phyloP scores from a whole-genome alignment of 2,888 invertebrate species.

The Odontomyia ornata region DNA sequence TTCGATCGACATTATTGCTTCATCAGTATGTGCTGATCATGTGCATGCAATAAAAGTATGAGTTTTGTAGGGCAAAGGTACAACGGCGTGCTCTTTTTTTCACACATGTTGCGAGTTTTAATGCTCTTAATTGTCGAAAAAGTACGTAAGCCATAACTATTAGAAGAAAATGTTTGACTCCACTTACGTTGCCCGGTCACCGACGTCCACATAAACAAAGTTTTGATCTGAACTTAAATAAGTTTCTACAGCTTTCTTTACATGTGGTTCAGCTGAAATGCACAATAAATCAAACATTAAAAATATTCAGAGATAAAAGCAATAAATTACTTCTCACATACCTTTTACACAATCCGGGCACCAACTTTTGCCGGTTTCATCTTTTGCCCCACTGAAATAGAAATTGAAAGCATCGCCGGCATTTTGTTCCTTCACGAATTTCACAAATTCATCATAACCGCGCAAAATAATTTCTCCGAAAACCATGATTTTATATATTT shows the following conservation, averaged over 20 bases:
- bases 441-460: conserved; percentile 33
- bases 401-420: conserved; percentile 56
- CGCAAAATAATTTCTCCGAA: background rate
- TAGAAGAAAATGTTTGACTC: too few relatives aligned
- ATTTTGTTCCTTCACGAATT: conserved; percentile 7
- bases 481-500: background rate
- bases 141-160: too few relatives aligned
- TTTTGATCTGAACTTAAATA: conserved; percentile 67
- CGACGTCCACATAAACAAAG: conserved; percentile 79
- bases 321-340: conserved; percentile 63
- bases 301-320: background rate
- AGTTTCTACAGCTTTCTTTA: conserved; percentile 71
- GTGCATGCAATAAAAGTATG: too few relatives aligned
- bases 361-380: conserved; percentile 76
- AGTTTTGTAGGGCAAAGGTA: too few relatives aligned
- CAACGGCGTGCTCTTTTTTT: too few relatives aligned
- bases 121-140: too few relatives aligned
- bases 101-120: too few relatives aligned
- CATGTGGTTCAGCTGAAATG: conserved; percentile 75
- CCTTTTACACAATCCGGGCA: conserved; percentile 86
- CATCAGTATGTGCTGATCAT: too few relatives aligned
- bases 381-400: conserved; percentile 70
- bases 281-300: conserved; percentile 15
- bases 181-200: conserved; percentile 74
- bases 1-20: too few relatives aligned